Percentiles rank a stretch among this genome's conserved stretches.
Evolutionary conservation across 2,888 invertebrate genomes (phyloP).

Genomic region (Coenonympha glycerion): DNA sequence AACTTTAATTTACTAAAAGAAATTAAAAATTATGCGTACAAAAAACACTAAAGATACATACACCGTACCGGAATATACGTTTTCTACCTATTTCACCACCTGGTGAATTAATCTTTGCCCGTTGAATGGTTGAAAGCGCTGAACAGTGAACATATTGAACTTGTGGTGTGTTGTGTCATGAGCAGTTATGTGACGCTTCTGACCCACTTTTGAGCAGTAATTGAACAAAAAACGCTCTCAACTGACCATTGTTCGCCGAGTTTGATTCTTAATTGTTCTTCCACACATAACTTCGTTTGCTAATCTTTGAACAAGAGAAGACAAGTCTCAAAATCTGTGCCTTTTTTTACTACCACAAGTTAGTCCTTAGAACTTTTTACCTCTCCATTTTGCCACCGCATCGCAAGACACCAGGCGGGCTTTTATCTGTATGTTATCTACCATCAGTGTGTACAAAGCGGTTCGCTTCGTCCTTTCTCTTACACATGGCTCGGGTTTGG

Average conservation of each 20-base stretch:
- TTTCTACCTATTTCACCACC: not conserved
- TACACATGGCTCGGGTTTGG: too few relatives aligned
- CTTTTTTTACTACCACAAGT: too few relatives aligned
- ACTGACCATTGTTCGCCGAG: slow-evolving; percentile 39
- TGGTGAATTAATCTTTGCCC: slow-evolving; percentile 27
- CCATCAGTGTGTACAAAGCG: too few relatives aligned
- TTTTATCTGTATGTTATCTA: too few relatives aligned
- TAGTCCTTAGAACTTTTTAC: too few relatives aligned
- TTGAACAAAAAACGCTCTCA: slow-evolving; percentile 50
- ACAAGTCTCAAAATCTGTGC: too few relatives aligned
- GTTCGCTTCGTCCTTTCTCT: too few relatives aligned
- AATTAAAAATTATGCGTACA: too few relatives aligned
- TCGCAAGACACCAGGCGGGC: too few relatives aligned
- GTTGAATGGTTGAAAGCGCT: slow-evolving; percentile 31
- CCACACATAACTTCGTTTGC: slow-evolving; percentile 18
- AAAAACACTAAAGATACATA: not conserved
- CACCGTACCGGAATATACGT: not conserved
- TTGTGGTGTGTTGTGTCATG: slow-evolving; percentile 58
- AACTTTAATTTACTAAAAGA: too few relatives aligned
- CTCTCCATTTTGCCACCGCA: too few relatives aligned
- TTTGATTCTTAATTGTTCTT: slow-evolving; percentile 18
- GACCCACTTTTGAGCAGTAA: slow-evolving; percentile 56
- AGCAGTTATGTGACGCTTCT: slow-evolving; percentile 61
- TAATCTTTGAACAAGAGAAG: not conserved
- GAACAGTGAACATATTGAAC: slow-evolving; percentile 41